phyloP scores from a whole-genome alignment of 1,140 invertebrate genomes.

The Lepidurus packardi region DNA sequence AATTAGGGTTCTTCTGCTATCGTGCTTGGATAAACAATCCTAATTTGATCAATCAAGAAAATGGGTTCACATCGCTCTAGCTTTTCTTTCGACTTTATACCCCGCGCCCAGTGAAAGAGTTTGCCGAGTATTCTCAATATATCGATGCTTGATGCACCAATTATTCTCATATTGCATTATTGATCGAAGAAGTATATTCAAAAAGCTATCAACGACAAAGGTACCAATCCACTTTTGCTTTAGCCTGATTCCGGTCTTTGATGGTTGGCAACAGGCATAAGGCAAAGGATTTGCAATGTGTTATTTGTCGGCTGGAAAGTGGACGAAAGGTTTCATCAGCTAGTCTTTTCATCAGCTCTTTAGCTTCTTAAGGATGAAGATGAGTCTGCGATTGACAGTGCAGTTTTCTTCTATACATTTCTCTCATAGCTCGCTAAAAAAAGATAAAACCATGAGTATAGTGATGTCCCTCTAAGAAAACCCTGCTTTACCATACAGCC shows the following conservation, averaged over 20 bases:
- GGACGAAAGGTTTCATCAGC: background rate
- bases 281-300: no score
- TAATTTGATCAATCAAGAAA: background rate
- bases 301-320: no score
- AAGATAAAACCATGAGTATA: background rate
- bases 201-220: no score
- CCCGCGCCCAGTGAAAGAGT: no score
- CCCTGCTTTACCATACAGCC: conserved; percentile 3
- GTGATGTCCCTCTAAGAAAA: background rate
- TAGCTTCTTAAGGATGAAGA: background rate
- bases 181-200: no score
- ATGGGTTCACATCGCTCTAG: background rate
- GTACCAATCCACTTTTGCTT: no score
- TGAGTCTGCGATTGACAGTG: background rate
- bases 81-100: background rate
- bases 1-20: background rate
- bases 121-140: no score
- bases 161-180: no score
- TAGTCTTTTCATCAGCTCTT: background rate
- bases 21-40: background rate
- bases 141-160: no score
- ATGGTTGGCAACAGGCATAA: no score
- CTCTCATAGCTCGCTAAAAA: background rate
- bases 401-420: background rate
- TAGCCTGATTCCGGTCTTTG: no score